A percentile compares a stretch with the other conserved stretches of the same genome.
These are phyloP conservation scores for Mormyrus iriodes DNA, from an alignment of 2,113 vertebrate genomes.

Conservation along the genomic window DNA sequence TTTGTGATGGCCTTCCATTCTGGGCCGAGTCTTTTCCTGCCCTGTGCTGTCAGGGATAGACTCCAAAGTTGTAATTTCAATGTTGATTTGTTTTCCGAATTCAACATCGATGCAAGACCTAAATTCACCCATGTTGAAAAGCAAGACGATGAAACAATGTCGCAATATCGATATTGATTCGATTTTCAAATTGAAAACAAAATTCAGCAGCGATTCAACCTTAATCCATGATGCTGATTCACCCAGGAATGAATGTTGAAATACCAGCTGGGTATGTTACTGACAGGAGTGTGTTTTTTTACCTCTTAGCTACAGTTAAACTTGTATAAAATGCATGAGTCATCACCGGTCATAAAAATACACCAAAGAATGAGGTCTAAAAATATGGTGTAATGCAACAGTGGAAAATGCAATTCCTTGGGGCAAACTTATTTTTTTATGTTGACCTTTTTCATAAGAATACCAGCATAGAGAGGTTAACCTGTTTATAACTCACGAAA, in stretches of 20 bases:
- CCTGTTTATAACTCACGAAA: neutral
- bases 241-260: neutral
- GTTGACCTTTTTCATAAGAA: neutral
- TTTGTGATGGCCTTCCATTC: neutral
- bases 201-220: neutral
- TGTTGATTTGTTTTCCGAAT: neutral
- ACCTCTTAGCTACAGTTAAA: neutral
- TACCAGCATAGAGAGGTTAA: neutral
- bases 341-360: neutral
- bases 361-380: neutral
- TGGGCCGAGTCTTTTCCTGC: neutral
- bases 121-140: neutral
- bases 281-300: neutral
- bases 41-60: neutral
- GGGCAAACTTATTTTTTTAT: neutral
- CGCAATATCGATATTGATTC: neutral
- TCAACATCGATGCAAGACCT: neutral
- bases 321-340: conserved; percentile 6
- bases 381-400: neutral
- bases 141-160: neutral
- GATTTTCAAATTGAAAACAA: neutral
- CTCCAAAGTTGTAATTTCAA: neutral
- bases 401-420: neutral
- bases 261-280: neutral
- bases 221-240: neutral